Percentiles rank a stretch among this genome's conserved stretches.
Evolutionary conservation across 1,140 invertebrate species (phyloP).

Genomic region (Colletes latitarsis): DNA sequence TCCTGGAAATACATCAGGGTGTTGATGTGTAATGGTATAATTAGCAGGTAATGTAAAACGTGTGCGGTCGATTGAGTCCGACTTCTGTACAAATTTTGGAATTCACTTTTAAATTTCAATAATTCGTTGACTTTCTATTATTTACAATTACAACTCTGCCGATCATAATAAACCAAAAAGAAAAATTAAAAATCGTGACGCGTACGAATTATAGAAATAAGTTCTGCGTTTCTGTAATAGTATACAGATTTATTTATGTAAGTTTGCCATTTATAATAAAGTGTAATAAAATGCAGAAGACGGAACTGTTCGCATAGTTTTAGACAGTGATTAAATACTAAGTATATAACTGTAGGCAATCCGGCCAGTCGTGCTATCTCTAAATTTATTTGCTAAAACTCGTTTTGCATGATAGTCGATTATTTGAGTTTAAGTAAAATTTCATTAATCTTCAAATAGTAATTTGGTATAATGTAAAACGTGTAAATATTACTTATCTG

Average conservation of each 20-base stretch:
- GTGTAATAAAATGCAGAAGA: constrained; percentile 69
- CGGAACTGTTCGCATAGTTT: constrained; percentile 56
- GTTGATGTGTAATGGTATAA: constrained; percentile 48
- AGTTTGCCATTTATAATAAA: constrained; percentile 80
- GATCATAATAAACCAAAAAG: constrained; percentile 18
- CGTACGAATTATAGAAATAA: constrained; percentile 75
- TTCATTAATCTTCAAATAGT: neutral
- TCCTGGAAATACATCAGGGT: constrained; percentile 41
- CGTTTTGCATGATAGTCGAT: neutral
- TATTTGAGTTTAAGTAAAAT: neutral
- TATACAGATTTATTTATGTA: constrained; percentile 78
- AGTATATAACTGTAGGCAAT: constrained; percentile 29
- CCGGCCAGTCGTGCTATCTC: neutral
- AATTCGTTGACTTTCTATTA: constrained; percentile 14
- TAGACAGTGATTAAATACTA: constrained; percentile 39
- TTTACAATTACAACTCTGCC: constrained; percentile 1
- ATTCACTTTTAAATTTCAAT: constrained; percentile 6
- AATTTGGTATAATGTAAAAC: neutral
- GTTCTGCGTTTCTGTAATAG: constrained; percentile 78
- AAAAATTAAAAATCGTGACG: constrained; percentile 55
- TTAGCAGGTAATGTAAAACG: constrained; percentile 53
- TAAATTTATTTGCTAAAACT: neutral
- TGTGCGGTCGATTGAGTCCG: constrained; percentile 32
- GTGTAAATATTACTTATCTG: constrained; percentile 8
- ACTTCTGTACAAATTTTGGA: constrained; percentile 39